Percentiles rank a stretch among this genome's conserved stretches.
Evolutionary conservation across 2,113 vertebrate genomes (phyloP).

Genomic region (Menura novaehollandiae): DNA sequence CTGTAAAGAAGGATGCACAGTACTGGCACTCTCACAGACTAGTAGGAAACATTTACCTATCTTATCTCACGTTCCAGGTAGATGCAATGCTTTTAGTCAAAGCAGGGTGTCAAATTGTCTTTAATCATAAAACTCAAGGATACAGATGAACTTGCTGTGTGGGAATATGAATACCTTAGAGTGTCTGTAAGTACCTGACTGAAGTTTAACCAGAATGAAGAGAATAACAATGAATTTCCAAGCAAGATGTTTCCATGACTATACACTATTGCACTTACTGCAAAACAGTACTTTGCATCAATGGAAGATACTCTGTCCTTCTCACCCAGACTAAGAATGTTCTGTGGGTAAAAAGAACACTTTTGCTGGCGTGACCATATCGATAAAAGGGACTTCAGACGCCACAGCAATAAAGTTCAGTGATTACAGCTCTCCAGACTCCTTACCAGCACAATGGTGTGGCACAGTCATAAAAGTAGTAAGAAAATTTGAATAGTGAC

Average conservation of each 20-base stretch:
- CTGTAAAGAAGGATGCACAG: not conserved
- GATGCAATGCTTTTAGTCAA: not conserved
- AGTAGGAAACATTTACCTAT: not conserved
- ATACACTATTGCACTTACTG: not conserved
- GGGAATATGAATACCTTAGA: not conserved
- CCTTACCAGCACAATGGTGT: not conserved
- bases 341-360: not conserved
- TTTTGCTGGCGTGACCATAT: not conserved
- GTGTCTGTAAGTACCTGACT: not conserved
- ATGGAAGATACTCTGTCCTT: not conserved
- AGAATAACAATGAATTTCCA: not conserved
- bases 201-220: not conserved
- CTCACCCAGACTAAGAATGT: not conserved
- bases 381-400: not conserved
- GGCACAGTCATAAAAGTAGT: slow-evolving; percentile 5
- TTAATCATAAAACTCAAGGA: not conserved
- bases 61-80: not conserved
- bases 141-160: not conserved
- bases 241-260: not conserved
- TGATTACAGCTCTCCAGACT: not conserved
- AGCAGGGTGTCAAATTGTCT: not conserved
- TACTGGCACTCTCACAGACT: not conserved
- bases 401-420: not conserved
- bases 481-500: not conserved
- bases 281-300: not conserved